Evolutionary conservation across 2,797 vertebrate species (phyloP), one percentile per base, ranked within the genome.

Genomic region (Crypturellus tataupa): DNA sequence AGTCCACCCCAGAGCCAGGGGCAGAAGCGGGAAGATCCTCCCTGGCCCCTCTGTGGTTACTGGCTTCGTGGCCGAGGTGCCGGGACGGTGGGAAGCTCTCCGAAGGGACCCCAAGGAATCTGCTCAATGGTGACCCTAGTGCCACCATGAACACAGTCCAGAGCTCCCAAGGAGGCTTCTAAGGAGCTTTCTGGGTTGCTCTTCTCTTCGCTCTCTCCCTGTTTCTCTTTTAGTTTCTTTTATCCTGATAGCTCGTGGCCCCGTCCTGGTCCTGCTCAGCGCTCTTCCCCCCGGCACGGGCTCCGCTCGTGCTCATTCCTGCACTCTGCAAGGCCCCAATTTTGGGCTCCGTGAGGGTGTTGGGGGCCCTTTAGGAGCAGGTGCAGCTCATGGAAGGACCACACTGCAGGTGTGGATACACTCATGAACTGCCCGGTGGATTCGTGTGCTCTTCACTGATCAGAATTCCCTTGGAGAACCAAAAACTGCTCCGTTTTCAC

Each of bases 241-340:
- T 39, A 44, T 1, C 19, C 31, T 23, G 9, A 3, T 20, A 24
- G 37, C 51, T 62, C 4, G 2, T 29, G 40, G 20, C 10, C 14
- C 46, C 20, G 23, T 60, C 7, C 27, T 55, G 60, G 29, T 56
- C 4, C 9, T 24, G 4, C 1, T 3, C 0, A 0, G 12, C 13
- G 0, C 24, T 63, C 27, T 8, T 53, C 59, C 62, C 44, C 67
- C 79, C 44, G 63, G 27, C 10, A 6, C 46, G 39, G 8, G n/a
- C 84, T 78, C 33, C 40, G 2, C 18, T 49, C 7, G 0, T 27
- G 8, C 37, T 80, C 10, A n/a, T 24, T 40, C 42, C 20, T 55
- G 23, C 27, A 0, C 35, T 29, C 67, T 33, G 5, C 24, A 27
- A 12, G 1, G 0, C 25, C 49, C 47, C 39, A 16, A 0, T 15